Evolutionary conservation across 2,113 vertebrate species (phyloP), one percentile per base, ranked within the genome.

Genomic region (Sciurus niger): DNA sequence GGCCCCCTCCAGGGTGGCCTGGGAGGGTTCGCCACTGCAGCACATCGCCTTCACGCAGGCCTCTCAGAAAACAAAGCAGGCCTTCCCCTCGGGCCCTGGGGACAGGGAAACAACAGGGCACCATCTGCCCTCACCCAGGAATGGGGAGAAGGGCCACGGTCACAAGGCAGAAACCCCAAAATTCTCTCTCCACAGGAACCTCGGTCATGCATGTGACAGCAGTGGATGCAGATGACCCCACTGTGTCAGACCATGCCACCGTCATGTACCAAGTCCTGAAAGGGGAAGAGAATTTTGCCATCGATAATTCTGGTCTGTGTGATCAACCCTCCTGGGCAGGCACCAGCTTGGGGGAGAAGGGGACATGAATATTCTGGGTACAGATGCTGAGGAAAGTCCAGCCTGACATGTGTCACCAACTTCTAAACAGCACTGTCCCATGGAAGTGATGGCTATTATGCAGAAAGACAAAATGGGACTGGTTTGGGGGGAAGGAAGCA

Each of bases 181-280:
- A 53, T 30, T 73, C 86, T 97, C 65, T 87, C 93, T 96, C 92
- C 65, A 8, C 68, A 99, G 99, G 99, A 90, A 99, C 99, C 16
- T 97, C 96, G 0, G 99, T 99, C 51, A 97, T 99, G 60, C 98
- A 89, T 68, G 98, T 99, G 95, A 99, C 78, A 22, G 99, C 99
- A 0, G 98, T 99, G 8, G 99, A 99, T 68, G 98, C 99, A 32
- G 99, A 99, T 48, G 99, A 99, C 88, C 99, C 99, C 43, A 99
- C 98, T 0, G 98, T 99, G n/a, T 95, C 98, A 7, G 98, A 98
- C 5, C 99, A 99, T 0, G 98, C 99, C 95, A 98, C 98, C 0
- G 98, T 99, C 73, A 97, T 95, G 46, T 99, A 99, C 89, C 98
- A 98, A 20, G 83, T 99, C 92, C 97, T 98, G 90, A 94, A 94